Base-by-base conservation (phyloP, 2,888 invertebrate species). In the Plagodis dolabraria region DNA sequence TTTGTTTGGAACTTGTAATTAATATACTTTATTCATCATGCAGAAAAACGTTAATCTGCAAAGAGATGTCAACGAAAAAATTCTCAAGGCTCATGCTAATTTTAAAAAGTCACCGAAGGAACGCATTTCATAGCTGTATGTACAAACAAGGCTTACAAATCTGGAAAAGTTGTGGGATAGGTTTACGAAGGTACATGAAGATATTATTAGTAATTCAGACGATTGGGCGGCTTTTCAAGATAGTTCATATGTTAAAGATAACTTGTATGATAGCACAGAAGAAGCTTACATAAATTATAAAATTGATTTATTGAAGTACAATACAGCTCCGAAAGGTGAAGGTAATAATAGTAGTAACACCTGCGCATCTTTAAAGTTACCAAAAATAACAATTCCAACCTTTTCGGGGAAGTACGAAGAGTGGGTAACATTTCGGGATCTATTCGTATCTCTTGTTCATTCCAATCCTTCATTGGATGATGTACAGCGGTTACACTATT, bases 391-490 rank as follows among this genome's bases (percentile, higher is more conserved):
- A 33, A 11, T 53, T 11, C 53, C 53, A 2, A 53, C 38, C 0
- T 58, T 57, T 47, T 46, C 11, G 10, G 57, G 57, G 10, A 48
- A 44, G 12, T 57, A 57, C 46, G 40, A n/a, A 44, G 57, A 58
- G 11, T 58, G 57, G 57, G 7, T 12, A 7, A 49, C 53, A 0
- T 58, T 58, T 11, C 44, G 44, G 6, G 58, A 58, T 33, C 12
- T 58, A 33, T 58, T 53, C 22, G 33, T 11, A 7, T 58, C 58
- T 7, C n/a, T 58, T n/a, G 47, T 58, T 33, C 44, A 58, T 34
- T 44, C 36, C 5, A 58, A 58, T 34, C 10, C 36, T 12, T 10
- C 36, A 0, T 9, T 53, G 0, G 45, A 48, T 49, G 40, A 48
- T 8, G 58, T 53, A 5, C 58, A 58, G 40, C 44, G 45, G 10